These are phyloP conservation scores for Diglossa cyanea DNA, from an alignment of 2,797 vertebrate genomes.

Conservation along the genomic window DNA sequence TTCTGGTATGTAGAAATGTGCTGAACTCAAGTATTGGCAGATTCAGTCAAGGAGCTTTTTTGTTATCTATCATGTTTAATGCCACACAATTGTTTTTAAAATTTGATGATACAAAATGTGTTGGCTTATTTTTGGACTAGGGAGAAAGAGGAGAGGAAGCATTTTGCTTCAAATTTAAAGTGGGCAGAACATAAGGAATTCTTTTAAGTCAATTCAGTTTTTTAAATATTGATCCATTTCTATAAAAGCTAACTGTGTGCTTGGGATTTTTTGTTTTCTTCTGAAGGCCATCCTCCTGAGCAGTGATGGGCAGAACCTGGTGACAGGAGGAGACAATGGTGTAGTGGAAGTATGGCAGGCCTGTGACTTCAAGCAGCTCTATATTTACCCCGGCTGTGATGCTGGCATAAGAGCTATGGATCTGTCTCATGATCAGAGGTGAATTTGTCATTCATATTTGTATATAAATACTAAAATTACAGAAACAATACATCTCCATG, in stretches of 20 bases:
- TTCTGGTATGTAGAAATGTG: background rate
- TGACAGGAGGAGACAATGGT: constrained; percentile 96
- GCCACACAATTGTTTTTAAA: background rate
- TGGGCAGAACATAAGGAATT: background rate
- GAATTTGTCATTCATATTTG: constrained; percentile 3
- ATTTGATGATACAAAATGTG: background rate
- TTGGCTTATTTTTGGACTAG: background rate
- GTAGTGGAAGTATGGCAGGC: constrained; percentile 99
- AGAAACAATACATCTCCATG: background rate
- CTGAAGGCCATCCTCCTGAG: constrained; percentile 92
- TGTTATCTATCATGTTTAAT: background rate
- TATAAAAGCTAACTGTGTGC: background rate
- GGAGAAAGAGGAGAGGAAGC: background rate
- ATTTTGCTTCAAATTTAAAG: background rate
- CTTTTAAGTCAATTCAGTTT: background rate
- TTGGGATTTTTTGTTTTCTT: background rate
- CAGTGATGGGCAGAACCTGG: constrained; percentile 96
- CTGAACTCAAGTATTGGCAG: background rate
- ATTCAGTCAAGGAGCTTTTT: background rate
- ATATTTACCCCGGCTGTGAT: constrained; percentile 98
- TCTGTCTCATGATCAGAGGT: constrained; percentile 99
- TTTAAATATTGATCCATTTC: background rate
- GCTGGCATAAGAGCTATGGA: constrained; percentile 98
- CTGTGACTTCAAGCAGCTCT: constrained; percentile 98
- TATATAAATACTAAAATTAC: background rate